These are phyloP conservation scores for Terrapene triunguis DNA, from an alignment of 2,113 vertebrate species.

Conservation along the genomic window DNA sequence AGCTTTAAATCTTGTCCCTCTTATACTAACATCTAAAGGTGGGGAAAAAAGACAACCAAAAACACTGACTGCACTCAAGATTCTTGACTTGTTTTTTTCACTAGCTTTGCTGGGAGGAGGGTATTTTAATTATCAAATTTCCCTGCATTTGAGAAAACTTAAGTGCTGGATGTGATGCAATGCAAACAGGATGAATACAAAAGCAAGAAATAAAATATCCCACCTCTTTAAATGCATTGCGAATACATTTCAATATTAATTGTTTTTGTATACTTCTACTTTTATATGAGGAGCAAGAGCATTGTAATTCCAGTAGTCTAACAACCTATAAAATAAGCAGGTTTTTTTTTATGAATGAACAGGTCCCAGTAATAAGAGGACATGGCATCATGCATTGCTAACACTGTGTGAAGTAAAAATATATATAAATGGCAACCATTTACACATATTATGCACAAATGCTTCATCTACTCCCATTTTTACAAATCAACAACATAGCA, in stretches of 20 bases:
- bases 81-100: not conserved
- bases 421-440: not conserved
- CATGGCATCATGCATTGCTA: no score
- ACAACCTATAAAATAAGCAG: not conserved
- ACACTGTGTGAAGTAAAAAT: not conserved
- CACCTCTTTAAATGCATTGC: not conserved
- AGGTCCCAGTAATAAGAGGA: not conserved
- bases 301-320: not conserved
- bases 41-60: not conserved
- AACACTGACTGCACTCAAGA: not conserved
- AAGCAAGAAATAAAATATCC: not conserved
- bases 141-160: not conserved
- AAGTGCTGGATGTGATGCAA: not conserved
- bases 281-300: not conserved
- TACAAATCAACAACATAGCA: not conserved
- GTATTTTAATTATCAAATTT: not conserved
- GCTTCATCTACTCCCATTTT: not conserved
- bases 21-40: not conserved
- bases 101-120: not conserved
- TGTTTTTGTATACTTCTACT: not conserved
- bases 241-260: not conserved
- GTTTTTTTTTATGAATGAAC: not conserved
- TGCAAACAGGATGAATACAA: not conserved
- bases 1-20: accelerated
- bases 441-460: not conserved